phyloP scores from a whole-genome alignment of 2,888 invertebrate species.

The Philereme transversata region DNA sequence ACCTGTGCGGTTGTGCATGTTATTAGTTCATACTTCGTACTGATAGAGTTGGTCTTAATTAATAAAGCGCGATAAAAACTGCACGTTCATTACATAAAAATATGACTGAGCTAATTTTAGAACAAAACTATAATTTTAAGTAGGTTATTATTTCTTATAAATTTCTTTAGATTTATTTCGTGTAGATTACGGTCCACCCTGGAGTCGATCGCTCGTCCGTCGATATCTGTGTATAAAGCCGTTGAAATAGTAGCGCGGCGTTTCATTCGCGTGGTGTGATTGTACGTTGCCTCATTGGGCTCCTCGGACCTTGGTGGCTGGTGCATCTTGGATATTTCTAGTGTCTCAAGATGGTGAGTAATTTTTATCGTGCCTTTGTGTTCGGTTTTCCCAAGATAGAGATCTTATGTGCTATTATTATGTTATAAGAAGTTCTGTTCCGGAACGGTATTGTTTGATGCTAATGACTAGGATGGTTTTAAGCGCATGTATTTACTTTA shows the following conservation, averaged over 20 bases:
- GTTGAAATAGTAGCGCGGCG: slow-evolving; percentile 36
- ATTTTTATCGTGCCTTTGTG: slow-evolving; percentile 22
- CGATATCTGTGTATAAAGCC: slow-evolving; percentile 62
- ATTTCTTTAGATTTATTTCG: neutral
- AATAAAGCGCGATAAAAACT: too few relatives aligned
- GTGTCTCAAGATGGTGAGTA: slow-evolving; percentile 35
- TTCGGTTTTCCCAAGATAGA: slow-evolving; percentile 13
- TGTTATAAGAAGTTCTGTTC: slow-evolving; percentile 7
- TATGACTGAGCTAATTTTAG: too few relatives aligned
- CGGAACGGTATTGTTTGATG: slow-evolving; percentile 21
- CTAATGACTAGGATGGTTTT: slow-evolving; percentile 10
- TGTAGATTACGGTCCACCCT: slow-evolving; percentile 44
- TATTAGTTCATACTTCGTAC: too few relatives aligned
- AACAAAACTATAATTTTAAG: too few relatives aligned
- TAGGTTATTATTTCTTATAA: too few relatives aligned
- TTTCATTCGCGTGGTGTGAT: slow-evolving; percentile 51
- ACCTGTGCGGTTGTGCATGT: slow-evolving; percentile 10
- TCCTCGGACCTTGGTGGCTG: slow-evolving; percentile 8
- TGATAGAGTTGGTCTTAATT: too few relatives aligned
- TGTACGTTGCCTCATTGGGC: slow-evolving; percentile 39
- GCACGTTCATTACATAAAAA: too few relatives aligned
- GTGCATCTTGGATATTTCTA: slow-evolving; percentile 4
- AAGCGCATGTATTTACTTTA: slow-evolving; percentile 10
- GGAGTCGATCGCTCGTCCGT: slow-evolving; percentile 27
- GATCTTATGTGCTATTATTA: slow-evolving; percentile 16